These are phyloP conservation scores for Aphaenogaster rudis DNA, from an alignment of 1,140 invertebrate genomes.

Conservation along the genomic window DNA sequence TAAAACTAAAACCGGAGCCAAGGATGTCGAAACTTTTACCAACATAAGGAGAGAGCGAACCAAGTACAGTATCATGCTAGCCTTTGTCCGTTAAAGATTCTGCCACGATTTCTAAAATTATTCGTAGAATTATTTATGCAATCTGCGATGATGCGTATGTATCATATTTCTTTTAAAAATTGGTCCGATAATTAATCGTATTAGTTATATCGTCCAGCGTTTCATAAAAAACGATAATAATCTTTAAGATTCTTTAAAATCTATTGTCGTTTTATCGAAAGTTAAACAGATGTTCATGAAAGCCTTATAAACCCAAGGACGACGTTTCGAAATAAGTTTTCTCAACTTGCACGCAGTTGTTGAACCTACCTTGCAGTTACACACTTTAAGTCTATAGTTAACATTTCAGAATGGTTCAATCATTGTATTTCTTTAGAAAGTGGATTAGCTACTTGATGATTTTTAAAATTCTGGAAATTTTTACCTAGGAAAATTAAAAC, in stretches of 20 bases:
- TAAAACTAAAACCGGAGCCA: conserved; percentile 70
- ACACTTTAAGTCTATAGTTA: neutral
- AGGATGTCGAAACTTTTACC: conserved; percentile 68
- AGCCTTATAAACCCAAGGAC: conserved; percentile 72
- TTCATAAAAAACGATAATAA: conserved; percentile 8
- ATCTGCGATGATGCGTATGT: neutral
- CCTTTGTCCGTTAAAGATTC: conserved; percentile 56
- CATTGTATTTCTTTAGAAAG: conserved; percentile 5
- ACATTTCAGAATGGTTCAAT: neutral
- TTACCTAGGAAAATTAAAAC: neutral
- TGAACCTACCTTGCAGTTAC: conserved; percentile 38
- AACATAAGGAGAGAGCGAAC: conserved; percentile 60
- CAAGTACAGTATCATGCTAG: conserved; percentile 45
- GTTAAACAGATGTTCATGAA: conserved; percentile 73
- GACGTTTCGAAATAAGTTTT: conserved; percentile 66
- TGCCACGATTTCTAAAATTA: conserved; percentile 48
- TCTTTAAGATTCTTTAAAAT: conserved; percentile 49
- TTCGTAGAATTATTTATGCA: conserved; percentile 16
- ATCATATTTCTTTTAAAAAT: neutral
- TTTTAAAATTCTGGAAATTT: neutral
- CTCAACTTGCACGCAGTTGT: conserved; percentile 31
- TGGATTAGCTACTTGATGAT: neutral
- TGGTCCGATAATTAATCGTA: neutral
- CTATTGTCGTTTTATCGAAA: conserved; percentile 62
- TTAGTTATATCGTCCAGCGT: neutral